Percentiles rank a stretch among this genome's conserved stretches.
Evolutionary conservation across 2,888 invertebrate species (phyloP).

Genomic region (Zygogramma bicolorata): DNA sequence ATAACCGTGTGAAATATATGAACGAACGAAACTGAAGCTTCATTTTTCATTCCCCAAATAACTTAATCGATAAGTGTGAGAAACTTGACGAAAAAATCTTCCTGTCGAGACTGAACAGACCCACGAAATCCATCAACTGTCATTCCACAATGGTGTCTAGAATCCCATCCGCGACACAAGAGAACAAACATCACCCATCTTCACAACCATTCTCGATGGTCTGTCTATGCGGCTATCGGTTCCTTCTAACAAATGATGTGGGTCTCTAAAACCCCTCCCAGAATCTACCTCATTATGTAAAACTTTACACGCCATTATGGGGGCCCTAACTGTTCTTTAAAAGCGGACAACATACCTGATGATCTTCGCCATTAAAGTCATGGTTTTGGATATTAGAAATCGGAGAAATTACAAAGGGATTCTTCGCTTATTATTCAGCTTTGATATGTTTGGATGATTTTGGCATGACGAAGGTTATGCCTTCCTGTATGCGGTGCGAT

Average conservation of each 20-base stretch:
- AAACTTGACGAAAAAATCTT: constrained; percentile 1
- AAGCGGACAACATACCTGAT: constrained; percentile 42
- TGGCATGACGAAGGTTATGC: too few relatives aligned
- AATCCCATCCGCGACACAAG: neutral
- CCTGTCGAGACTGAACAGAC: neutral
- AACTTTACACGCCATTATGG: constrained; percentile 51
- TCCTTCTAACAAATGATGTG: constrained; percentile 45
- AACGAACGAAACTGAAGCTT: neutral
- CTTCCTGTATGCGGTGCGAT: neutral
- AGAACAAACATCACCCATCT: constrained; percentile 1
- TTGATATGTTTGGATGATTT: neutral
- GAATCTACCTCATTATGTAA: constrained; percentile 46
- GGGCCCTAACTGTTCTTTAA: constrained; percentile 42
- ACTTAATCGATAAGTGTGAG: constrained; percentile 17
- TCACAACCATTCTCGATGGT: constrained; percentile 32
- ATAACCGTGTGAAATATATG: neutral
- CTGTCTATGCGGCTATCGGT: constrained; percentile 33
- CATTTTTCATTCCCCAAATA: constrained; percentile 2
- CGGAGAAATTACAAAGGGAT: neutral
- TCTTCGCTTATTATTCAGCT: neutral
- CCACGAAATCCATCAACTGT: constrained; percentile 25
- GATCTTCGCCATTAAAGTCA: constrained; percentile 18
- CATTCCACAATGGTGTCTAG: constrained; percentile 21
- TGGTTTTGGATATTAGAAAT: neutral
- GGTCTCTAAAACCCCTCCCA: constrained; percentile 47